phyloP scores from a whole-genome alignment of 53 echinoderm and acorn worm species.

The Mesocentrotus franciscanus region DNA sequence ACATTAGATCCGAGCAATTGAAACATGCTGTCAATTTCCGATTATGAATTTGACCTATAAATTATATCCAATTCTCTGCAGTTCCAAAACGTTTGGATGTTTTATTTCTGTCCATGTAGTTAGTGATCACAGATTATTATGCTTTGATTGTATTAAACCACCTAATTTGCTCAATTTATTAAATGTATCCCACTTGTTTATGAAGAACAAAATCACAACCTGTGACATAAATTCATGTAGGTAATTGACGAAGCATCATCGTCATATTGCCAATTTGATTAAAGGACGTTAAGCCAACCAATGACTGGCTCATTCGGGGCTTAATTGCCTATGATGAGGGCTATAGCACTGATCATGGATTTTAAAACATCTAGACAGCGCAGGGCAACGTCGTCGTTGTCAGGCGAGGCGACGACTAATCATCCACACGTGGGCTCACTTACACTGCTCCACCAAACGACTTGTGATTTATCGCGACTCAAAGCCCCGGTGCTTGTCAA shows the following conservation, averaged over 20 bases:
- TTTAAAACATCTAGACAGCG: not conserved
- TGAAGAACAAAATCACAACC: not conserved
- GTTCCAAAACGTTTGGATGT: not conserved
- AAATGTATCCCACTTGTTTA: not conserved
- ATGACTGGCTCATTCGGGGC: not conserved
- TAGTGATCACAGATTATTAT: not conserved
- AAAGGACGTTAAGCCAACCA: not conserved
- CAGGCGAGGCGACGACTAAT: conserved; percentile 20
- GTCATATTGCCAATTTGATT: not conserved
- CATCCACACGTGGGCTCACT: conserved; percentile 43
- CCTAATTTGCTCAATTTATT: not conserved
- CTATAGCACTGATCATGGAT: not conserved
- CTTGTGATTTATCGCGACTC: conserved; percentile 47
- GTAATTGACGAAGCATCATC: conserved; percentile 27
- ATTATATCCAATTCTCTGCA: not conserved
- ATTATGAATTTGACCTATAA: conserved; percentile 38
- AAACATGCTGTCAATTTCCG: not conserved
- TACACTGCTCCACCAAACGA: not conserved
- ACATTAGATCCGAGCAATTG: not conserved
- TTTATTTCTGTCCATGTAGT: not conserved
- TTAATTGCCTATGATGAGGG: not conserved
- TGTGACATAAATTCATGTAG: not conserved
- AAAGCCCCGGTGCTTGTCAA: conserved; percentile 38
- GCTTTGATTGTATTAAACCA: not conserved
- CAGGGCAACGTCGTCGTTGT: conserved; percentile 3